Conservation (phyloP, 2,797 vertebrate genomes). For the Poecile montanus region DNA sequence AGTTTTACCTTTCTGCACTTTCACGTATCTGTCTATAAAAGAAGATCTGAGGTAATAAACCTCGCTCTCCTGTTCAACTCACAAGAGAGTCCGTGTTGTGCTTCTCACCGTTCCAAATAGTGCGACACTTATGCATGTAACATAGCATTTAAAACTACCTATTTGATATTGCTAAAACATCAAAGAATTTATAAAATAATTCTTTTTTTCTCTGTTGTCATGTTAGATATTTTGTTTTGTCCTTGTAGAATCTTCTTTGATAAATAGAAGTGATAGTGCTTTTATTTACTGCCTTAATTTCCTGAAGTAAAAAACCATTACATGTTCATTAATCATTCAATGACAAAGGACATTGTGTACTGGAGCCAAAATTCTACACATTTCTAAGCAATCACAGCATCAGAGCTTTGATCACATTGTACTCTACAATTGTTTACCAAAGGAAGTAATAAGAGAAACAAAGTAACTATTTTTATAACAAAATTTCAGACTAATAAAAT, state of each 20-base stretch:
- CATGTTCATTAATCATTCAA: neutral
- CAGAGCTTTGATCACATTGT: neutral
- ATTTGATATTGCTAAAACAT: neutral
- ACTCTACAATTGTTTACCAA: neutral
- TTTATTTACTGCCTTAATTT: conserved; percentile 40
- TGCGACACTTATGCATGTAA: neutral
- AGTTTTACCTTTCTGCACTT: too few species aligned
- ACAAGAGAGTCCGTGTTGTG: too few species aligned
- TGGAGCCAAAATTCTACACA: neutral
- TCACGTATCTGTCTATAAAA: too few species aligned
- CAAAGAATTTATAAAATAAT: neutral
- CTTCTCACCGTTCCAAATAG: too few species aligned
- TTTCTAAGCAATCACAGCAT: conserved; percentile 44
- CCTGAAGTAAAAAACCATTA: conserved; percentile 29
- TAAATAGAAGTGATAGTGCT: neutral
- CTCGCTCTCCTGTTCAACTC: too few species aligned
- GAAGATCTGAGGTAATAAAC: too few species aligned
- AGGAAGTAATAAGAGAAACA: neutral
- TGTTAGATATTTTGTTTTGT: neutral
- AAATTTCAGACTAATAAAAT: neutral
- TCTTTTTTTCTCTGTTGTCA: neutral
- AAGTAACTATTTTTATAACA: neutral
- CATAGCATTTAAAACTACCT: neutral
- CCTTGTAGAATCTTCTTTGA: neutral
- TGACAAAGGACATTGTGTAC: neutral